Conservation (phyloP, 2,888 invertebrate species). For the Leuctra nigra region DNA sequence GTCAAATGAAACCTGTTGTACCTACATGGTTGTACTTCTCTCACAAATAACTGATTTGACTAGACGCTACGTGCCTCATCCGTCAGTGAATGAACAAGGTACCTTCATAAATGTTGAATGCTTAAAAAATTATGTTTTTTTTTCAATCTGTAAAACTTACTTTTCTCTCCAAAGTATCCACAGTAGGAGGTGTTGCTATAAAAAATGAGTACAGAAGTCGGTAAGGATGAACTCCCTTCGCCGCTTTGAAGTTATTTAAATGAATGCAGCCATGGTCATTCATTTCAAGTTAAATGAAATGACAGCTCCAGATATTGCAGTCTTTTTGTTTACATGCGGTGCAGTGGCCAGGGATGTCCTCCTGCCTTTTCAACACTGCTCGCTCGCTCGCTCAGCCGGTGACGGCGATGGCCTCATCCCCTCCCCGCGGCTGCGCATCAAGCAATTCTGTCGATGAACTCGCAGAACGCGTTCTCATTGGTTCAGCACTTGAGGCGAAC, state of each 20-base stretch:
- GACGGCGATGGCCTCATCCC: not conserved
- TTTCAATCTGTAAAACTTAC: constrained; percentile 42
- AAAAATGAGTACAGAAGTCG: constrained; percentile 81
- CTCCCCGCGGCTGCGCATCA: not conserved
- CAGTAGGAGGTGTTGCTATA: constrained; percentile 65
- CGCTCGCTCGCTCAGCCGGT: not conserved
- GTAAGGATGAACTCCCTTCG: constrained; percentile 65
- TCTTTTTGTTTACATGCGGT: not conserved
- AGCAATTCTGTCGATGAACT: not conserved
- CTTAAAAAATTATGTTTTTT: too few species aligned
- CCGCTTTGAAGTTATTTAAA: constrained; percentile 70
- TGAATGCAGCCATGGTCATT: constrained; percentile 70
- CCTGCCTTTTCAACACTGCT: not conserved
- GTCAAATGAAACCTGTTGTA: too few species aligned
- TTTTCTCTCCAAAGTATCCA: constrained; percentile 76
- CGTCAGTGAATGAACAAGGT: too few species aligned
- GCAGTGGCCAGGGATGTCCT: too few species aligned
- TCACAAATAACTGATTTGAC: too few species aligned
- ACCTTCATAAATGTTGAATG: too few species aligned
- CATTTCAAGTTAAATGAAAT: constrained; percentile 39
- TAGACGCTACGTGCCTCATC: too few species aligned
- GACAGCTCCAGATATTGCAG: not conserved
- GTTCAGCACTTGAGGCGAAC: not conserved
- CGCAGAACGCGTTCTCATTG: not conserved
- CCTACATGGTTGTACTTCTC: too few species aligned